Evolutionary conservation across 1,140 invertebrate genomes (phyloP), one percentile per base, ranked within the genome.

Genomic region (Zeugodacus cucurbitae): DNA sequence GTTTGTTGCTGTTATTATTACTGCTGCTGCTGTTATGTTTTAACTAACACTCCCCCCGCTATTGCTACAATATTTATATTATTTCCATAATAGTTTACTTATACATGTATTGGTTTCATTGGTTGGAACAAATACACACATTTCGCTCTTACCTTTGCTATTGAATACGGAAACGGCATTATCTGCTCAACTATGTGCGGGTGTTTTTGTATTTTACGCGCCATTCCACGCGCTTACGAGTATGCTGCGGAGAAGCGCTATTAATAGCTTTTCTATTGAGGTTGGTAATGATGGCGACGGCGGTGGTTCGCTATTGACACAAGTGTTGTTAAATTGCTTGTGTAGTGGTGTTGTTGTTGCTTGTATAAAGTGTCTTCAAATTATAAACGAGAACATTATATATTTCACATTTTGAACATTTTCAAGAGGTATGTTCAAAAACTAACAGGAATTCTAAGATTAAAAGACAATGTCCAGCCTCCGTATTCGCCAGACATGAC

Each of bases 241-340:
- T n/a, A n/a, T 32, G 62, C 29, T 67, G 62, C 32, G 62, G 29
- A 67, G 32, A 62, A 67, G 11, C 29, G 62, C 29, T 67, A 29
- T 34, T 67, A 67, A 67, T 67, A 67, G 62, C 62, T 67, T 67
- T 67, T 67, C 62, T 17, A 67, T 67, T 67, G 62, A 67, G 62
- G 29, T 67, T 67, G 62, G 32, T 67, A 67, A 34, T 67, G 62
- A 17, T 32, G 62, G 29, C 62, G n/a, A n/a, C n/a, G n/a, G n/a
- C n/a, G 29, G 62, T n/a, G 29, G 7, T 32, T 32, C n/a, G 62
- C 26, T 67, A 2, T 54, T 67, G 14, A 5, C 29, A 4, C 62
- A 67, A 67, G 62, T 32, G 62, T 32, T 32, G 62, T 67, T 32
- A 67, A 67, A 67, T 67, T 67, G 62, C 6, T 29, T 32, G 29